These are phyloP conservation scores for Adineta ricciae DNA, from an alignment of 2,888 invertebrate genomes.

Conservation along the genomic window DNA sequence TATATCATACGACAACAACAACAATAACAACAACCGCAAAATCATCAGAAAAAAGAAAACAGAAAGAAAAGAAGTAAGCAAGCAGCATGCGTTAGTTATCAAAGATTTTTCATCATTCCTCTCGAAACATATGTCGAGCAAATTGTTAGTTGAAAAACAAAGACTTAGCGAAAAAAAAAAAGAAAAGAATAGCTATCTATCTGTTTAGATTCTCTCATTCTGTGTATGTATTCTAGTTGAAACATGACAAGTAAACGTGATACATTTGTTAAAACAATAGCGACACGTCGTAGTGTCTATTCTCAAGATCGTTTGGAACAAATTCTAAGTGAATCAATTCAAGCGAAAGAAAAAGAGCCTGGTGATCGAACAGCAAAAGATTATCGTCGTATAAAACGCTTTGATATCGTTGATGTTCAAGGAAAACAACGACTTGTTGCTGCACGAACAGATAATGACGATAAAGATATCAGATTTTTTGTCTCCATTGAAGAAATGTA, in stretches of 20 bases:
- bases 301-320: constrained; percentile 11
- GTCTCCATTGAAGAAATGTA: constrained; percentile 21
- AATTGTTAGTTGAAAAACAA: background rate
- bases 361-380: constrained; percentile 20
- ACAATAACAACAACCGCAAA: background rate
- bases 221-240: background rate
- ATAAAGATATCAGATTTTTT: constrained; percentile 10
- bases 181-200: background rate
- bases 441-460: constrained; percentile 14
- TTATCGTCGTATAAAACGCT: constrained; percentile 21
- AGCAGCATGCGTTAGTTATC: background rate
- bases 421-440: constrained; percentile 15
- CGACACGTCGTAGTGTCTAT: constrained; percentile 1
- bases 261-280: constrained; percentile 17
- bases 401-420: constrained; percentile 17
- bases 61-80: constrained; percentile 15
- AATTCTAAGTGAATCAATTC: background rate
- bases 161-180: background rate
- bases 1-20: constrained; percentile 4
- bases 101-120: background rate
- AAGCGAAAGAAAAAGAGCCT: constrained; percentile 14
- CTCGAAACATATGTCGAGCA: background rate
- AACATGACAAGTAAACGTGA: constrained; percentile 14
- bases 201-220: background rate
- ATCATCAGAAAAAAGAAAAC: constrained; percentile 11